Conservation (phyloP, 37 sponge, comb jelly and placozoan species). For the Corticium candelabrum region DNA sequence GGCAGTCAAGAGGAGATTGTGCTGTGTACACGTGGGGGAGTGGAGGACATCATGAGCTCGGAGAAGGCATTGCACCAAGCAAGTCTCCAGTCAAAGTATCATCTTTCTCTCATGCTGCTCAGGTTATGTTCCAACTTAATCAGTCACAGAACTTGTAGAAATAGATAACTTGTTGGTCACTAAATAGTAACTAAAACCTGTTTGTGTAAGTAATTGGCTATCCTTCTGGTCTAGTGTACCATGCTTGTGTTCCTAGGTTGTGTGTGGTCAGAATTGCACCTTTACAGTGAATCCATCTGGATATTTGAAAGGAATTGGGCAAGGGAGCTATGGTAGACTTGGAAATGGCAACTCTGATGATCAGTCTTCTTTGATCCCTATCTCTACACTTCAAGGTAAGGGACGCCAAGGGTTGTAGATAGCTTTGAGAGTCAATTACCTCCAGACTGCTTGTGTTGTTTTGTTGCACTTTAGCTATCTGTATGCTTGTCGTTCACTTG, state of each 20-base stretch:
- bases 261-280: slow-evolving; percentile 67
- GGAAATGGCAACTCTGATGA: slow-evolving; percentile 65
- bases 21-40: slow-evolving; percentile 69
- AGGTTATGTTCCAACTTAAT: too few relatives aligned
- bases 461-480: too few relatives aligned
- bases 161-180: too few relatives aligned
- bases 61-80: slow-evolving; percentile 5
- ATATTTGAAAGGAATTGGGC: slow-evolving; percentile 57
- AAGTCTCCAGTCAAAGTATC: not conserved
- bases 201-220: not conserved
- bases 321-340: slow-evolving; percentile 73
- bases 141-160: too few relatives aligned
- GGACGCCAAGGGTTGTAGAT: not conserved
- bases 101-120: not conserved
- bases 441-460: too few relatives aligned
- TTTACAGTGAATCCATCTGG: slow-evolving; percentile 68
- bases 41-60: slow-evolving; percentile 48
- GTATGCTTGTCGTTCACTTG: too few relatives aligned
- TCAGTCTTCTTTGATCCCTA: slow-evolving; percentile 31
- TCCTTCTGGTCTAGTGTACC: not conserved
- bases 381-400: slow-evolving; percentile 58
- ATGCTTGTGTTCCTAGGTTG: slow-evolving; percentile 27
- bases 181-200: too few relatives aligned
- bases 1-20: slow-evolving; percentile 22
- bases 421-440: not conserved